Base-by-base conservation (phyloP, 2,113 vertebrate species). In the Artemisiospiza belli region DNA sequence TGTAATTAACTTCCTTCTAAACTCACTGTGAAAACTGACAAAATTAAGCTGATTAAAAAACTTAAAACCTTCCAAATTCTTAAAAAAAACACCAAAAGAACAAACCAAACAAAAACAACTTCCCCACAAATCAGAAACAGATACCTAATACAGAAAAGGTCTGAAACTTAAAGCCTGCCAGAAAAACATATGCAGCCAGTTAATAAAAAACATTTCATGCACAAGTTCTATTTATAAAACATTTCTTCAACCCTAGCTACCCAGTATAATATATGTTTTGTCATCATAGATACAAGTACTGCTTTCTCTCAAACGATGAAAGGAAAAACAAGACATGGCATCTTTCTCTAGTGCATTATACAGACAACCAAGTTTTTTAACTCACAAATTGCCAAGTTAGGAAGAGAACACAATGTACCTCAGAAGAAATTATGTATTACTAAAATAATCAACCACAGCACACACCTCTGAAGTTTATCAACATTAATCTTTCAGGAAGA, bases 191-290 rank as follows among this genome's bases (percentile, higher is more conserved):
- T 23, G 79, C 43, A 85, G 37, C 43, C 76, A 92, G 68, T 90
- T 93, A 94, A 89, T 22, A 90, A 63, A 89, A 97, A 94, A 59
- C 58, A 87, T 63, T 75, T 51, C 49, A 69, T 7, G 37, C 22
- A 41, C 72, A 81, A 86, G 63, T 92, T 92, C 83, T 94, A 96
- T 96, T 96, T 94, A 93, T 92, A 96, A 94, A 92, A 14, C 31
- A 91, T 35, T 86, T 93, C 35, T 22, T 87, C 86, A 69, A 55
- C 49, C 69, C 66, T 91, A 84, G 77, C 72, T 96, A 90, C 66
- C 8, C 76, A 79, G n/a, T 0, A 2, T 49, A 95, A 81, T 66
- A 61, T 61, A 37, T 79, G 86, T 87, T 88, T 93, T 94, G 74
- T 94, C 94, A 93, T 83, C 89, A 72, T 46, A 81, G 70, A 86